These are phyloP conservation scores for Euzophera pinguis DNA, from an alignment of 2,888 invertebrate species.

Conservation along the genomic window DNA sequence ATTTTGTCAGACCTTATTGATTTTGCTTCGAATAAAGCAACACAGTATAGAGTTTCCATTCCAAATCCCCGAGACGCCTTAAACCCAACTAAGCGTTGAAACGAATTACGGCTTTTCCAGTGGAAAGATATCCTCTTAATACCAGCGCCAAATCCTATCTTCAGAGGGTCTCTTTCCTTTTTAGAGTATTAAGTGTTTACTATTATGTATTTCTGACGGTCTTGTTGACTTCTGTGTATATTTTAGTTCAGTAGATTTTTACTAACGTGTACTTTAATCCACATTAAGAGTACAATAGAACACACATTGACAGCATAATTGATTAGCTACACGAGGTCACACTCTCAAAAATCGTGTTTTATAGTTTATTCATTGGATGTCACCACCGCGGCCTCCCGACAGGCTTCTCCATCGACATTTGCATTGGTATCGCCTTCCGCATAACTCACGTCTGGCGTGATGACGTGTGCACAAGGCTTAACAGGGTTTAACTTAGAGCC, in stretches of 20 bases:
- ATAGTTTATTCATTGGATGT: not conserved
- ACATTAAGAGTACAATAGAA: no score
- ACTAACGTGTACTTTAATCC: no score
- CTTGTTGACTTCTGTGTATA: no score
- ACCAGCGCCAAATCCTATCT: not conserved
- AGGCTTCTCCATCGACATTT: not conserved
- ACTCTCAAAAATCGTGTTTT: not conserved
- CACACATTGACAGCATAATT: no score
- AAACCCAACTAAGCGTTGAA: not conserved
- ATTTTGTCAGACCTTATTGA: not conserved
- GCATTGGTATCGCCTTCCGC: not conserved
- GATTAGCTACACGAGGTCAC: no score
- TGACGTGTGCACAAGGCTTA: slow-evolving; percentile 1
- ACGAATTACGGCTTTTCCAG: not conserved
- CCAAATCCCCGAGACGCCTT: not conserved
- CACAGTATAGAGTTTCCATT: not conserved
- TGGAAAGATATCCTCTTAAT: not conserved
- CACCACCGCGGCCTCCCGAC: not conserved
- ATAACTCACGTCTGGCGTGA: not conserved
- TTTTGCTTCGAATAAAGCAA: not conserved
- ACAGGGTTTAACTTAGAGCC: not conserved
- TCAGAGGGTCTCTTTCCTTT: not conserved
- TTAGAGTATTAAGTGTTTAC: not conserved
- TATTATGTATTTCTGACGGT: not conserved
- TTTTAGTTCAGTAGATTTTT: no score